Evolutionary conservation across 2,113 vertebrate species (phyloP).

Genomic region (Dendrocopos noguchii): DNA sequence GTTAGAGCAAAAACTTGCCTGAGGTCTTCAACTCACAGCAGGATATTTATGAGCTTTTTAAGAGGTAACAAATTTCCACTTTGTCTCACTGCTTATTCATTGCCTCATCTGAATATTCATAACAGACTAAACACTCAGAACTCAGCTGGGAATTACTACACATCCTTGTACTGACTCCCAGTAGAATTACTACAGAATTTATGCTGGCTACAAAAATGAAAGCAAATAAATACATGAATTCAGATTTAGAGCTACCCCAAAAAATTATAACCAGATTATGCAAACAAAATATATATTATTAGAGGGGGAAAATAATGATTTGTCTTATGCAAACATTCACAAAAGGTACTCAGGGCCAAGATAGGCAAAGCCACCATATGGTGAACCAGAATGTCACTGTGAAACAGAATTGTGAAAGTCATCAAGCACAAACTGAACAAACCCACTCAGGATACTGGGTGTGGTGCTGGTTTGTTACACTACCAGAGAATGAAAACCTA

Average conservation of each 20-base stretch:
- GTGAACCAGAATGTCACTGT: not conserved
- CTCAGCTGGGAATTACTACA: not conserved
- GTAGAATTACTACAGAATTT: not conserved
- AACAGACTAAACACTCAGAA: constrained; percentile 20
- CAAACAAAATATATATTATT: not conserved
- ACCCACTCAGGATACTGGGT: not conserved
- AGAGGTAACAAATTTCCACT: not conserved
- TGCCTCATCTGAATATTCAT: constrained; percentile 53
- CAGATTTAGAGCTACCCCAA: not conserved
- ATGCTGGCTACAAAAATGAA: not conserved
- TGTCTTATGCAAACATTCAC: not conserved
- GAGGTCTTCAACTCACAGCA: not conserved
- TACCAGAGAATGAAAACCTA: constrained; percentile 68
- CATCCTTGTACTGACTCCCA: not conserved
- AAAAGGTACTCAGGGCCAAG: not conserved
- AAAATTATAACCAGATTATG: not conserved
- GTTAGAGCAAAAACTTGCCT: not conserved
- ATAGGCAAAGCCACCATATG: not conserved
- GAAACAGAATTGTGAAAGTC: not conserved
- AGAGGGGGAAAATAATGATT: not conserved
- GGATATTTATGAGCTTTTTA: constrained; percentile 10
- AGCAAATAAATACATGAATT: not conserved
- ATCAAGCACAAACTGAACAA: not conserved
- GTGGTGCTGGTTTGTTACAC: not conserved
- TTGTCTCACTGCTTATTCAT: constrained; percentile 30